Percentiles rank a stretch among this genome's conserved stretches.
phyloP scores from a whole-genome alignment of 1,140 invertebrate genomes.

The Thaumatotibia leucotreta region DNA sequence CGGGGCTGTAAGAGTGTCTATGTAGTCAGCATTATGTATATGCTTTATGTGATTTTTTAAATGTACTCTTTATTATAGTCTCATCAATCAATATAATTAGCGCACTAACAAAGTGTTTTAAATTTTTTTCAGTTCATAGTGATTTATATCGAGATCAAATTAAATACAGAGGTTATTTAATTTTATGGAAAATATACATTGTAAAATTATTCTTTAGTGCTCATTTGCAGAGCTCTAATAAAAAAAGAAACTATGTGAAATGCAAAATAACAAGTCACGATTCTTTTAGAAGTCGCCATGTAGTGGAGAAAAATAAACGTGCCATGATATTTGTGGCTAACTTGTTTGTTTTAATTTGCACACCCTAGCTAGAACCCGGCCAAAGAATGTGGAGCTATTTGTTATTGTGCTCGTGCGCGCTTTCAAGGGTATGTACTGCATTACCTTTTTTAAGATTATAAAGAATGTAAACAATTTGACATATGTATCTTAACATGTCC shows the following conservation, averaged over 20 bases:
- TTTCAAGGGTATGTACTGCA: too few relatives aligned
- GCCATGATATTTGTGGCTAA: constrained; percentile 77
- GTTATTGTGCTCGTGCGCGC: too few relatives aligned
- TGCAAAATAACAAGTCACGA: constrained; percentile 75
- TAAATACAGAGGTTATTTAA: constrained; percentile 77
- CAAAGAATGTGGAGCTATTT: too few relatives aligned
- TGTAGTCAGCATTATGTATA: constrained; percentile 78
- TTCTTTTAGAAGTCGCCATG: constrained; percentile 78
- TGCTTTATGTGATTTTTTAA: constrained; percentile 78
- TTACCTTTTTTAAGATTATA: too few relatives aligned
- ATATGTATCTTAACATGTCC: too few relatives aligned
- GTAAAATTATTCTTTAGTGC: constrained; percentile 71
- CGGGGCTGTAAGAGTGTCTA: constrained; percentile 69
- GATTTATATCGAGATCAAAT: constrained; percentile 75
- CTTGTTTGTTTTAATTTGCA: constrained; percentile 47
- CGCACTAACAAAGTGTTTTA: constrained; percentile 75
- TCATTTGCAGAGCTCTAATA: constrained; percentile 66
- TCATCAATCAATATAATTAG: constrained; percentile 74
- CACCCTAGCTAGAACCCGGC: background rate
- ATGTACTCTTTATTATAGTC: constrained; percentile 77
- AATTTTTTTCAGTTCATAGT: constrained; percentile 75
- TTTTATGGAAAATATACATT: constrained; percentile 74
- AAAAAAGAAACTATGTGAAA: constrained; percentile 69
- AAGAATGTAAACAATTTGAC: too few relatives aligned
- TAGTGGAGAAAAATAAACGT: constrained; percentile 78